phyloP scores from a whole-genome alignment of 2,113 vertebrate species.

The Sapayoa aenigma region DNA sequence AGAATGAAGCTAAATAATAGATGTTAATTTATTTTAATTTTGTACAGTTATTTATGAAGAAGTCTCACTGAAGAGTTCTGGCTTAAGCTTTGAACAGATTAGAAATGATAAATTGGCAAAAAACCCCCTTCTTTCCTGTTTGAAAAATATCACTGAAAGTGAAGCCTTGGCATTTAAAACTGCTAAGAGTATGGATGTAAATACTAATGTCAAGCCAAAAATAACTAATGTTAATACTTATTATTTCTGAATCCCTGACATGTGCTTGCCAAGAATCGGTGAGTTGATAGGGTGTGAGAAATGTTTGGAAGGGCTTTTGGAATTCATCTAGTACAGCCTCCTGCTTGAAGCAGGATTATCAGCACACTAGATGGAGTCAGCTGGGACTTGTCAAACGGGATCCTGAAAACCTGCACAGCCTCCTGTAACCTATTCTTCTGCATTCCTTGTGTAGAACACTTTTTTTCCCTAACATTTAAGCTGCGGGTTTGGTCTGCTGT shows the following conservation, averaged over 20 bases:
- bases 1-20: constrained; percentile 24
- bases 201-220: constrained; percentile 34
- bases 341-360: background rate
- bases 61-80: constrained; percentile 21
- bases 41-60: background rate
- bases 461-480: background rate
- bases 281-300: background rate
- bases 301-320: background rate
- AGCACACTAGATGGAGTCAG: background rate
- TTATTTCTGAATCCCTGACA: constrained; percentile 27
- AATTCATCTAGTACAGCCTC: background rate
- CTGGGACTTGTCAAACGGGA: background rate
- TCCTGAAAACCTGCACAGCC: background rate
- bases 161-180: constrained; percentile 10
- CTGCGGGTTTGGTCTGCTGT: background rate
- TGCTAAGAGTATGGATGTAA: background rate
- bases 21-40: constrained; percentile 48
- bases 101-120: constrained; percentile 24
- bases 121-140: background rate
- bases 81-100: constrained; percentile 22
- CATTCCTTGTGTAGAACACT: background rate
- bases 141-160: background rate
- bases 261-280: background rate
- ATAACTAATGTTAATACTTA: constrained; percentile 18
- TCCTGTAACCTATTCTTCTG: background rate